These are phyloP conservation scores for Pseudonaja textilis DNA, from an alignment of 2,113 vertebrate genomes.

Conservation along the genomic window DNA sequence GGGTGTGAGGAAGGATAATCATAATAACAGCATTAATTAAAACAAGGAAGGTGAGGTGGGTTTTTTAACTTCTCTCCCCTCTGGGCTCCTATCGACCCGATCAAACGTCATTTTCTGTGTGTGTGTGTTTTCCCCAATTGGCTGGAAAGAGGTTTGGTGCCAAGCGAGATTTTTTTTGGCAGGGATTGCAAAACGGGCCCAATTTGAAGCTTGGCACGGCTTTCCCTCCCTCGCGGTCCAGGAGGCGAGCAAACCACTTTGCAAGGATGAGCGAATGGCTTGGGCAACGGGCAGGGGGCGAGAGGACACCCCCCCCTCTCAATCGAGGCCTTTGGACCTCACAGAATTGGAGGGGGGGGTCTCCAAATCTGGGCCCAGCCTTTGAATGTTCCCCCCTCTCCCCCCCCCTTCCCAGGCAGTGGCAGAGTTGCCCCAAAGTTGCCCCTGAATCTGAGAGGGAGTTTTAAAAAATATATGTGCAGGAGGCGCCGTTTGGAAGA, in stretches of 20 bases:
- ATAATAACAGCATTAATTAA: background rate
- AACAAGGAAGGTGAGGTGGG: background rate
- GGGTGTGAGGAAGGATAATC: background rate
- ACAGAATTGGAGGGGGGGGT: background rate
- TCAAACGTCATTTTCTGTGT: conserved; percentile 32
- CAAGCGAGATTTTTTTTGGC: background rate
- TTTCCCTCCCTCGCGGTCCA: background rate
- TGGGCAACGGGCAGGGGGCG: background rate
- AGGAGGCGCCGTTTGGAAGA: background rate
- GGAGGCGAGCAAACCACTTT: background rate
- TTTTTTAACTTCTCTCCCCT: background rate
- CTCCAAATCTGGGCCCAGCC: background rate
- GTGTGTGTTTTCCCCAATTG: background rate
- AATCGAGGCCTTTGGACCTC: too few relatives aligned
- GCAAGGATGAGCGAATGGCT: background rate
- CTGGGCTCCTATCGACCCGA: conserved; percentile 32
- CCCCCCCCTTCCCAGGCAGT: too few relatives aligned
- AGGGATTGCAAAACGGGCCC: background rate
- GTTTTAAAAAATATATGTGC: background rate
- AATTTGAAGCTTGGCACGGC: background rate
- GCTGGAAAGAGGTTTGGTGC: background rate
- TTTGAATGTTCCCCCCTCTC: background rate
- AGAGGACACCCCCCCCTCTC: background rate
- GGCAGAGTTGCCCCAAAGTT: background rate
- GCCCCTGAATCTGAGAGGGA: background rate